Percentiles rank a stretch among this genome's conserved stretches.
Evolutionary conservation across 2,113 vertebrate genomes (phyloP).

Genomic region (Orientallactaga bullata): DNA sequence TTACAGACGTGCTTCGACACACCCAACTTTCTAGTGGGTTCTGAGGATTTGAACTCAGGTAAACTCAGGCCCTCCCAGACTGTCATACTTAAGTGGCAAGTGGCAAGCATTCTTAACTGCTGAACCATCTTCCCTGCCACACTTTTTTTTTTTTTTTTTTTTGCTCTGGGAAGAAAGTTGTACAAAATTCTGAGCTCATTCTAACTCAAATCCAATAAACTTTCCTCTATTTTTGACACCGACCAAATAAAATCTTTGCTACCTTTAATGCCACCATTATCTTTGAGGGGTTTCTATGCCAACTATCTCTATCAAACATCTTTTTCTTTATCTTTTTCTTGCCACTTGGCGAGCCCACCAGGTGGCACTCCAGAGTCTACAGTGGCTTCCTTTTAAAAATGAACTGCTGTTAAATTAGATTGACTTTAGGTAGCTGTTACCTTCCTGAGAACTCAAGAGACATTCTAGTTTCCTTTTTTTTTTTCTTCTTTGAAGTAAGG

Average conservation of each 20-base stretch:
- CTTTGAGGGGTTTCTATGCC: not conserved
- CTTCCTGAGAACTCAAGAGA: not conserved
- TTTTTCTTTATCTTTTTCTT: not conserved
- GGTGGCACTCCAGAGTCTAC: constrained; percentile 66
- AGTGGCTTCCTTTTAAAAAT: not conserved
- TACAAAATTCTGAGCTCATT: not conserved
- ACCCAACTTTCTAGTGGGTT: no score
- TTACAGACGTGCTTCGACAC: no score
- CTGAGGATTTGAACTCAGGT: not conserved
- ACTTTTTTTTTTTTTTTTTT: not conserved
- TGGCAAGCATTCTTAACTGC: not conserved
- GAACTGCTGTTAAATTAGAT: not conserved
- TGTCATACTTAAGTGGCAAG: no score
- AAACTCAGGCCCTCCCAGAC: no score
- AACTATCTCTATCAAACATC: not conserved
- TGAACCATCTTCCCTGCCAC: no score
- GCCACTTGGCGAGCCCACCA: constrained; percentile 59
- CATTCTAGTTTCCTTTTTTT: not conserved
- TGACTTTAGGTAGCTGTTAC: not conserved
- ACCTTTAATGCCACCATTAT: not conserved
- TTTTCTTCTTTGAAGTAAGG: not conserved
- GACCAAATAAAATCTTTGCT: not conserved
- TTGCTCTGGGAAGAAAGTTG: not conserved
- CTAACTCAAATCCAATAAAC: not conserved
- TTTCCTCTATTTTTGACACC: not conserved